Evolutionary conservation across 2,888 invertebrate species (phyloP).

Genomic region (Pogonocherus hispidulus): DNA sequence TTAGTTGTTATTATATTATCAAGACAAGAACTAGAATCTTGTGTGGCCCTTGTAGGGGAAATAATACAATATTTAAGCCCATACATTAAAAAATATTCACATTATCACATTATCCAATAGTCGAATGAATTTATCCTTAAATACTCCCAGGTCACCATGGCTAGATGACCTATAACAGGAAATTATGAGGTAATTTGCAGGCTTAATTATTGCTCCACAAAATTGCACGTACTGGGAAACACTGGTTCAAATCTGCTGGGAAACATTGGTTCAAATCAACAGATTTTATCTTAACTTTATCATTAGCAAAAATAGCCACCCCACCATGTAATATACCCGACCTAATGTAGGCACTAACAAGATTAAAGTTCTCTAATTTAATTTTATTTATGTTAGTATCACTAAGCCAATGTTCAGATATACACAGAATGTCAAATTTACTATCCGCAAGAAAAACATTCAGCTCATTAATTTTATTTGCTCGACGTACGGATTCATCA

Average conservation of each 20-base stretch:
- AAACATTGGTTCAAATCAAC: not conserved
- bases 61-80: too few relatives aligned
- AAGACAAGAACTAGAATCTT: too few relatives aligned
- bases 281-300: not conserved
- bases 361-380: not conserved
- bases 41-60: too few relatives aligned
- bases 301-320: not conserved
- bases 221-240: not conserved
- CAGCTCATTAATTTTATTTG: conserved; percentile 69
- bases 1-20: too few relatives aligned
- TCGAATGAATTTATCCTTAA: not conserved
- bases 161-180: not conserved
- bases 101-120: not conserved
- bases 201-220: not conserved
- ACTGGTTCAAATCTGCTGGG: too few relatives aligned
- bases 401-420: not conserved
- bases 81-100: too few relatives aligned
- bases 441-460: not conserved
- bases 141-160: not conserved
- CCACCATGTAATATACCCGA: not conserved
- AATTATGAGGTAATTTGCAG: not conserved
- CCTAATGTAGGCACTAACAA: not conserved
- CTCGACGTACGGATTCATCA: too few relatives aligned
- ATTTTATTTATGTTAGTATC: not conserved
- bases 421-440: not conserved